Evolutionary conservation across 2,113 vertebrate species (phyloP).

Genomic region (Ptyas mucosa): DNA sequence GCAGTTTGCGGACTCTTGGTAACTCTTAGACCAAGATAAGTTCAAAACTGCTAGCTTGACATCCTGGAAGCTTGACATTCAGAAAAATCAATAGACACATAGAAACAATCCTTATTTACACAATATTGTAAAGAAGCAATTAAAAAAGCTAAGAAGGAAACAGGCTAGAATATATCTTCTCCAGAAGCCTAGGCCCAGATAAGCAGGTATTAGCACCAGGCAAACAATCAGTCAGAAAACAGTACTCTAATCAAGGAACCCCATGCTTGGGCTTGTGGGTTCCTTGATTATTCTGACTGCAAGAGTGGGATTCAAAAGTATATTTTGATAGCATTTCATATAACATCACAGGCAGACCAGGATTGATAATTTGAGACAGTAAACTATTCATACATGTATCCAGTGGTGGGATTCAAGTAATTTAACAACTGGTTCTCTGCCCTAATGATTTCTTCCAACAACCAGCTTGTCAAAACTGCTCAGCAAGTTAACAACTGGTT

Average conservation of each 20-base stretch:
- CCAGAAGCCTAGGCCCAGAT: neutral
- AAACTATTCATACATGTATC: neutral
- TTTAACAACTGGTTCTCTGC: no score
- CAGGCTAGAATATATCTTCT: neutral
- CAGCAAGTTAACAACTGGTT: no score
- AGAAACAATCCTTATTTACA: neutral
- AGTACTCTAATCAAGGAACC: neutral
- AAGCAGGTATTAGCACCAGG: neutral
- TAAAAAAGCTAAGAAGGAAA: neutral
- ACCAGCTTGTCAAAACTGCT: no score
- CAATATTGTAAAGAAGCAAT: neutral
- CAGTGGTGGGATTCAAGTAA: no score
- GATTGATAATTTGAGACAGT: neutral
- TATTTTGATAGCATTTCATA: neutral
- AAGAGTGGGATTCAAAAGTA: neutral
- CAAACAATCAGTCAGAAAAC: neutral
- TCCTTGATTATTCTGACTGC: neutral
- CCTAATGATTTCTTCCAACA: no score
- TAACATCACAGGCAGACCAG: neutral
- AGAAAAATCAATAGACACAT: neutral
- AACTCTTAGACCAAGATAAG: neutral
- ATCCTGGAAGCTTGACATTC: neutral
- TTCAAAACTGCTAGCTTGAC: neutral
- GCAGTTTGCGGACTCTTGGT: neutral
- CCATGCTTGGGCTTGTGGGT: neutral